Base-by-base conservation (phyloP, 2,113 vertebrate genomes). In the Colistium nudipinnis region DNA sequence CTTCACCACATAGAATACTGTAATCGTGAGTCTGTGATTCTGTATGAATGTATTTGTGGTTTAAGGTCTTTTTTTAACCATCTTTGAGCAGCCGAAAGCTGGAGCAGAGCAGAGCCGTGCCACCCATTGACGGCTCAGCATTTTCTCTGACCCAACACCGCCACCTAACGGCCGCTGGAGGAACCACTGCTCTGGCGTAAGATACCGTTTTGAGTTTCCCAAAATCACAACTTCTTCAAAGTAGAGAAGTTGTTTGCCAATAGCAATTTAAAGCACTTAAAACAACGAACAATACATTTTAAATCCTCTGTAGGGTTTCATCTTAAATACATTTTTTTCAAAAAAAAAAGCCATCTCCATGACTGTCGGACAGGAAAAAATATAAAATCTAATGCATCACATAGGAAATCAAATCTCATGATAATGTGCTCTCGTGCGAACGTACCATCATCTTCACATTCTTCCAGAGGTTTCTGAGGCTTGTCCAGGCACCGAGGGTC, bases 401-500 rank as follows among this genome's bases (percentile, higher is more conserved):
- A 13, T 11, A 7, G 13, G 9, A 51, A 3, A 49, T 8, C 52
- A 1, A 31, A 41, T 16, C 3, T 31, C 2, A 8, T 2, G 45
- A 20, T 43, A 20, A 38, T 25, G 38, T 2, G 28, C 2, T 49
- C 19, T 54, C 8, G 28, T 1, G 17, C 11, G 27, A 25, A 78
- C 94, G 83, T 95, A 99, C 98, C 98, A 85, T 98, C 98, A 85
- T 99, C 98, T 91, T 99, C 97, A 94, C 96, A 98, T 93, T 99
- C 98, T 93, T 99, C 98, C 88, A 98, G 94, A 91, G 97, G 96
- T 89, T 99, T 99, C 90, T 96, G 96, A 86, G 97, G 96, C 89
- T 99, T 98, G 88, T 94, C 97, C 93, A 99, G 95, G 95, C 96
- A 97, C 93, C 98, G 96, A 90, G 98, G 98, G 93, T 99, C 98